Evolutionary conservation across 2,888 invertebrate genomes (phyloP).

Genomic region (Amphipyra tragopoginis): DNA sequence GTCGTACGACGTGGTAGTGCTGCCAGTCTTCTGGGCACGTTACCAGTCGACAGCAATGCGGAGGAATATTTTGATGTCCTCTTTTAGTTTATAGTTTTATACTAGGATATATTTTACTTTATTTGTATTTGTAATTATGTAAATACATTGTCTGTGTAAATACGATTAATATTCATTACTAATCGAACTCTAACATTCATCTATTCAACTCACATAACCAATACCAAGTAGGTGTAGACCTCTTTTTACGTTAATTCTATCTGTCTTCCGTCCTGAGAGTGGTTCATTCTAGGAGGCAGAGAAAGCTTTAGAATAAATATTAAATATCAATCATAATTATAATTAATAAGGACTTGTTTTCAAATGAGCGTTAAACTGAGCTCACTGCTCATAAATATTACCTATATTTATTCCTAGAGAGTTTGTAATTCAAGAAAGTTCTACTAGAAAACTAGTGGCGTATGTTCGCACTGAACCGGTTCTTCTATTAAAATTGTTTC

Average conservation of each 20-base stretch:
- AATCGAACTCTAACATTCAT: not conserved
- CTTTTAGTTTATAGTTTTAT: too few species aligned
- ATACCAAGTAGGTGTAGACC: constrained; percentile 14
- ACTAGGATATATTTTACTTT: too few species aligned
- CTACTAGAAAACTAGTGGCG: constrained; percentile 34
- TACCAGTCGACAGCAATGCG: too few species aligned
- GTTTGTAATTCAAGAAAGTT: constrained; percentile 41
- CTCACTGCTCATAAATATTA: not conserved
- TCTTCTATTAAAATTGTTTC: constrained; percentile 56
- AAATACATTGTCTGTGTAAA: too few species aligned
- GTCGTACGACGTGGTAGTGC: too few species aligned
- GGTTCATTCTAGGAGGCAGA: not conserved
- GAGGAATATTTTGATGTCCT: too few species aligned
- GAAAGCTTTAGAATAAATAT: constrained; percentile 16
- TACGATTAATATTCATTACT: too few species aligned
- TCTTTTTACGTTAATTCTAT: constrained; percentile 16
- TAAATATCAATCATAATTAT: constrained; percentile 20
- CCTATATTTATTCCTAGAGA: not conserved
- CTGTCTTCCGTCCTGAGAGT: not conserved
- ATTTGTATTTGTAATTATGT: too few species aligned
- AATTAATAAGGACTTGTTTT: constrained; percentile 15
- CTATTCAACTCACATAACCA: constrained; percentile 16
- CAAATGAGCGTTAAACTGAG: constrained; percentile 3
- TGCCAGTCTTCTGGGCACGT: too few species aligned
- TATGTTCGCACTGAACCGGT: constrained; percentile 52